Evolutionary conservation across 35 echinoderm and acorn worm species (phyloP), one percentile per base, ranked within the genome.

Genomic region (Anneissia japonica): DNA sequence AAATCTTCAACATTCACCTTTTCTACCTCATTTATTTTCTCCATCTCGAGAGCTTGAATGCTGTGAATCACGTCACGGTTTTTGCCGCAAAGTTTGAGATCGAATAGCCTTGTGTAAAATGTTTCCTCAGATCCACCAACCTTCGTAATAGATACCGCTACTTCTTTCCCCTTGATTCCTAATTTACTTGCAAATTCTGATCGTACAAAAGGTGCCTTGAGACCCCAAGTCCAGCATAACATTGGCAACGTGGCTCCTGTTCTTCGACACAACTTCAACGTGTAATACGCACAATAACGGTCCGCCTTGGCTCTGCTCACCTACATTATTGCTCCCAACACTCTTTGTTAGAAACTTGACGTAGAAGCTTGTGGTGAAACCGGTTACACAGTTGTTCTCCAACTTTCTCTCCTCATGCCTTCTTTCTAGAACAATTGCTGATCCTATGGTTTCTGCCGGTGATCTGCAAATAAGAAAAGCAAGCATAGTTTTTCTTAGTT

Each of bases 141-240:
- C 37, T 46, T 87, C 17, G 75, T 38, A 14, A 79, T 88, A 35
- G 32, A 81, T 56, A 77, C 78, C 16, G 37, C 46, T 7, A 88
- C 77, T 29, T 17, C 7, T 81, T 37, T 64, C 6, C 77, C 86
- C 34, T 73, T 88, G 9, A 88, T 14, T 16, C 51, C 43, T 11
- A 88, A 34, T 32, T 36, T 39, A 9, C 45, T 28, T 37, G 6
- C 86, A 72, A 88, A 72, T 7, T 34, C 76, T 38, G 32, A 37
- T 46, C 31, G 46, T 0, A 88, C 36, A n/a, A 33, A 88, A 81
- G 3, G 77, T 88, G 28, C 76, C 46, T 64, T 88, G 39, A n/a
- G 76, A 81, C 10, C 86, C 86, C n/a, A 76, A 81, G 35, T 88
- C 77, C 26, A 81, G 77, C 7, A 81, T 56, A 4, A 88, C 86